These are phyloP conservation scores for Alosa sapidissima DNA, from an alignment of 2,797 vertebrate species.

Conservation along the genomic window DNA sequence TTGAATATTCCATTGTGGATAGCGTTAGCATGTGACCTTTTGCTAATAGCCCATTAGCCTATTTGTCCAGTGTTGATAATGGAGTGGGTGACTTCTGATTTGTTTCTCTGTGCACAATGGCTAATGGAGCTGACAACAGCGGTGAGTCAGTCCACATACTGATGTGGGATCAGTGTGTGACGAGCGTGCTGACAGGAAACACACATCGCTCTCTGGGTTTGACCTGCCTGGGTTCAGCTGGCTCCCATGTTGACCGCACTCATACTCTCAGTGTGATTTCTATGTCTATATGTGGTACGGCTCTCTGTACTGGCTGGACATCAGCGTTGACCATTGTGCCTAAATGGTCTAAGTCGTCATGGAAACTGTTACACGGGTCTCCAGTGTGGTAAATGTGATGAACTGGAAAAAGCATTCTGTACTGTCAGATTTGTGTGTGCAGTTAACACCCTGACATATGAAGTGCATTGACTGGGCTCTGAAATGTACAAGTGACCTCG, in stretches of 20 bases:
- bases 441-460: not conserved
- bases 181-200: not conserved
- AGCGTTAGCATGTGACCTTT: not conserved
- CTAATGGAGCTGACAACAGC: not conserved
- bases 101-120: not conserved
- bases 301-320: not conserved
- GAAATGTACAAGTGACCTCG: not conserved
- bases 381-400: not conserved
- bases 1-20: not conserved
- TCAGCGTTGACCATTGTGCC: not conserved
- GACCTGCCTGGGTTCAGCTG: not conserved
- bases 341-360: not conserved
- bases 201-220: not conserved
- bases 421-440: not conserved
- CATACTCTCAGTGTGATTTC: not conserved
- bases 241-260: not conserved
- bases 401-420: not conserved
- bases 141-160: constrained; percentile 8
- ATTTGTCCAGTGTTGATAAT: constrained; percentile 1
- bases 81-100: not conserved
- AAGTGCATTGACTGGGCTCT: not conserved
- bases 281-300: not conserved
- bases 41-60: not conserved
- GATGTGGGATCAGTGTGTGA: not conserved
- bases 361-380: not conserved